Percentiles rank a stretch among this genome's conserved stretches.
Conservation (phyloP, 2,888 invertebrate genomes). For the Podotricha telesiphe region DNA sequence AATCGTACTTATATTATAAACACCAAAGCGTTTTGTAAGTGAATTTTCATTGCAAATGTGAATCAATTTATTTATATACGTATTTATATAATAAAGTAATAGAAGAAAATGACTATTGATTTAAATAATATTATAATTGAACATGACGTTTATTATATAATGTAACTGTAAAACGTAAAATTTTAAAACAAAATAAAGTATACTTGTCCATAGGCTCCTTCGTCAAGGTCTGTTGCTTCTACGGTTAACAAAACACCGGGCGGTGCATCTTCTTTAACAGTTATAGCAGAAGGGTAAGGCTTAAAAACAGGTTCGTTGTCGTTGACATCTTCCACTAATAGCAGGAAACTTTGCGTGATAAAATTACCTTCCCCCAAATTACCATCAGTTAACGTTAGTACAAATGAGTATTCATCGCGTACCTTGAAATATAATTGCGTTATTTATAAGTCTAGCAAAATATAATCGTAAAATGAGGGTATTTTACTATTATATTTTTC, state of each 20-base stretch:
- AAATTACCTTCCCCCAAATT: slow-evolving; percentile 93
- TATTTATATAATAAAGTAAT: too few relatives aligned
- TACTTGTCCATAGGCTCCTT: slow-evolving; percentile 96
- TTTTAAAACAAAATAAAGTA: slow-evolving; percentile 32
- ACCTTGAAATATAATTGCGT: slow-evolving; percentile 76
- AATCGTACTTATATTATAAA: too few relatives aligned
- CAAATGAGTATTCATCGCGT: slow-evolving; percentile 94
- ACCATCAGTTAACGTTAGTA: slow-evolving; percentile 94
- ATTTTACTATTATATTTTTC: too few relatives aligned
- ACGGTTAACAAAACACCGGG: slow-evolving; percentile 90
- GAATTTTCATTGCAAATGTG: too few relatives aligned
- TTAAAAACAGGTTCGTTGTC: slow-evolving; percentile 95
- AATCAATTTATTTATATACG: too few relatives aligned
- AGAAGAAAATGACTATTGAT: background rate
- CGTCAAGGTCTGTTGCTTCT: slow-evolving; percentile 94
- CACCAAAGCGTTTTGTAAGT: too few relatives aligned
- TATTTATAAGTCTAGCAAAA: too few relatives aligned
- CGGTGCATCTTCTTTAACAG: slow-evolving; percentile 90
- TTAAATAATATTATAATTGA: background rate
- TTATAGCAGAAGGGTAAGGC: slow-evolving; percentile 92
- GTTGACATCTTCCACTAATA: slow-evolving; percentile 95
- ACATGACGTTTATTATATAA: background rate
- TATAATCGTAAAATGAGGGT: too few relatives aligned
- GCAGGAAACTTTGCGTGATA: slow-evolving; percentile 93
- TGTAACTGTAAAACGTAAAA: slow-evolving; percentile 1